Base-by-base conservation (phyloP, 1,140 invertebrate species). In the Lordiphosa clarofinis region DNA sequence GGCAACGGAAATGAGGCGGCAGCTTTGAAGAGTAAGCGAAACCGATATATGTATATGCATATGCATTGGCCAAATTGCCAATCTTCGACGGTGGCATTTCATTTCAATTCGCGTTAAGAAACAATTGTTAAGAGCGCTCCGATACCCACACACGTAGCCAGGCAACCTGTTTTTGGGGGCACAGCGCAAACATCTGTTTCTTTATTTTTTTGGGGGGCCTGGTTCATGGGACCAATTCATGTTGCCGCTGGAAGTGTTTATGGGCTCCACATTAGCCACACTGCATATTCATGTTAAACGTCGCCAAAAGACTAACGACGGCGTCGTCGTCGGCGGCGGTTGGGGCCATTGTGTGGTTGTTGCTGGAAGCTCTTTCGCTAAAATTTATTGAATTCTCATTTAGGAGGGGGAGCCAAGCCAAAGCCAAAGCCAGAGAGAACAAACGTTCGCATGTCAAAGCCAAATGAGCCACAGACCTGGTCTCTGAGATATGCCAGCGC, bases 211-310 rank as follows among this genome's bases (percentile, higher is more conserved):
- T 15, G 15, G 21, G 49, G 65, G 54, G 63, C 40, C 35, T 59
- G 60, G 38, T 28, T 46, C 31, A 31, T 46, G 11, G 62, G 60
- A 38, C 56, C 73, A 84, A 84, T 84, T 84, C 79, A 84, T 86
- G 78, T 84, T 86, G 79, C 78, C 78, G 78, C 73, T 86, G 60
- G 69, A 86, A 86, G 82, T 86, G 82, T 86, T 86, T 86, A 86
- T 86, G 82, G 82, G 82, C 82, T 86, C 82, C 82, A 86, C 82
- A 86, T 86, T 86, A 87, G 82, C 82, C 70, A 86, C 82, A 86
- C 82, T 86, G 82, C 82, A 86, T 86, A 86, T 86, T 86, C 82
- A 86, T 86, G 82, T 86, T 86, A 67, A 76, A 70, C 74, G 81
- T 82, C 78, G 78, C 78, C 76, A 82, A 82, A 82, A 82, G 76